Conservation (phyloP, 2,113 vertebrate genomes). For the Acrocephalus kingi region DNA sequence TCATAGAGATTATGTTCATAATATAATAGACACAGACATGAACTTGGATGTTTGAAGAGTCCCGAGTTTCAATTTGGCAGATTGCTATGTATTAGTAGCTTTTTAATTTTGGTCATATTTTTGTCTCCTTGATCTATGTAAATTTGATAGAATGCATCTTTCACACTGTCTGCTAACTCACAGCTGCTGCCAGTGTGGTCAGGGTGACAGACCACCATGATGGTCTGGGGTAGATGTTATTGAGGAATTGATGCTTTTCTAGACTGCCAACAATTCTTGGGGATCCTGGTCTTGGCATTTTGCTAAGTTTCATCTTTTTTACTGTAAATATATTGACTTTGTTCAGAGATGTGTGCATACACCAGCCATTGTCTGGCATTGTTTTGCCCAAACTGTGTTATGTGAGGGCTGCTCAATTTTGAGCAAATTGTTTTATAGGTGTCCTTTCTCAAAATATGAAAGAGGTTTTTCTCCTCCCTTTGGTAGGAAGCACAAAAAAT, state of each 20-base stretch:
- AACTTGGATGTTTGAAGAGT: not conserved
- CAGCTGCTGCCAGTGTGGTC: not conserved
- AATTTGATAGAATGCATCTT: not conserved
- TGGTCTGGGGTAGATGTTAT: not conserved
- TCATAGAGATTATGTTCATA: not conserved
- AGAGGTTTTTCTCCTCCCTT: not conserved
- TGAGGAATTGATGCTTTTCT: not conserved
- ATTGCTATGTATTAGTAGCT: not conserved
- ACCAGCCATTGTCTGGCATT: not conserved
- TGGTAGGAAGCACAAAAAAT: not conserved
- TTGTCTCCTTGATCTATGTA: conserved; percentile 10
- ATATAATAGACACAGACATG: not conserved
- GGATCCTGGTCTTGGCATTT: not conserved
- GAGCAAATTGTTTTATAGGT: not conserved
- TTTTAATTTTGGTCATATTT: conserved; percentile 31
- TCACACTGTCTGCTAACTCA: not conserved
- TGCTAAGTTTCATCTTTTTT: not conserved
- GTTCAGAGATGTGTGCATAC: not conserved
- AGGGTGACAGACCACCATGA: not conserved
- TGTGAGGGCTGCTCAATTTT: not conserved
- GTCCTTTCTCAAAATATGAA: not conserved
- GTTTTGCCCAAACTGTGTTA: not conserved
- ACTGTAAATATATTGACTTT: not conserved
- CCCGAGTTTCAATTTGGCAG: not conserved
- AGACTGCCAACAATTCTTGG: not conserved